Evolutionary conservation across 1,140 invertebrate genomes (phyloP).

Genomic region (Fopius arisanus): DNA sequence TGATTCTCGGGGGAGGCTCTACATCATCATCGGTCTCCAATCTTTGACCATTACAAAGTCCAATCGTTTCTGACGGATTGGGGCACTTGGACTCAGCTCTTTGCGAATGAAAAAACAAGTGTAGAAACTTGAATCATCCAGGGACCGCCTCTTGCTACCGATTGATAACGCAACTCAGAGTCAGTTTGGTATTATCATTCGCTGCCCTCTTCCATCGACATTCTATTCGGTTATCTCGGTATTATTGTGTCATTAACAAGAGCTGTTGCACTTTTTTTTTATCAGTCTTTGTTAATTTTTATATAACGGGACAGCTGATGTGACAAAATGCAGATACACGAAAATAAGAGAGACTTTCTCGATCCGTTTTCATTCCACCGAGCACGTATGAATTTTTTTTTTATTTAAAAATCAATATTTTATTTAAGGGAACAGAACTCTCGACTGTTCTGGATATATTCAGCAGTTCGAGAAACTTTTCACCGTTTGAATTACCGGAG

Average conservation of each 20-base stretch:
- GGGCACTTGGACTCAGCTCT: constrained; percentile 1
- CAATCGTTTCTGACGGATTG: constrained; percentile 39
- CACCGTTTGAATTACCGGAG: too few relatives aligned
- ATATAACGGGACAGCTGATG: too few relatives aligned
- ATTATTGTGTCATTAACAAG: background rate
- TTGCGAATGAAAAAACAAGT: constrained; percentile 17
- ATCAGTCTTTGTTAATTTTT: background rate
- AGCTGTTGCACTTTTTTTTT: background rate
- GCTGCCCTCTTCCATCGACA: constrained; percentile 3
- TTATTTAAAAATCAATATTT: too few relatives aligned
- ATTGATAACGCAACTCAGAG: constrained; percentile 11
- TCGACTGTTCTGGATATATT: too few relatives aligned
- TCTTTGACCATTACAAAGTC: constrained; percentile 63
- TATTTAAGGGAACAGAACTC: too few relatives aligned
- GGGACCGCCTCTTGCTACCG: constrained; percentile 1
- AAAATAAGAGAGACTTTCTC: too few relatives aligned
- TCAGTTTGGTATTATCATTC: constrained; percentile 1
- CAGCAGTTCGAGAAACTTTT: too few relatives aligned
- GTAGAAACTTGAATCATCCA: constrained; percentile 14
- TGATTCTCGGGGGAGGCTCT: constrained; percentile 44
- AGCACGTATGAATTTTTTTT: too few relatives aligned
- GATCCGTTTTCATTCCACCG: too few relatives aligned
- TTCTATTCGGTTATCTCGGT: background rate
- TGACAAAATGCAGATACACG: too few relatives aligned
- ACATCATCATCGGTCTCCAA: constrained; percentile 52